Evolutionary conservation across 1,140 invertebrate genomes (phyloP).

Genomic region (Lutraria rhynchaena): DNA sequence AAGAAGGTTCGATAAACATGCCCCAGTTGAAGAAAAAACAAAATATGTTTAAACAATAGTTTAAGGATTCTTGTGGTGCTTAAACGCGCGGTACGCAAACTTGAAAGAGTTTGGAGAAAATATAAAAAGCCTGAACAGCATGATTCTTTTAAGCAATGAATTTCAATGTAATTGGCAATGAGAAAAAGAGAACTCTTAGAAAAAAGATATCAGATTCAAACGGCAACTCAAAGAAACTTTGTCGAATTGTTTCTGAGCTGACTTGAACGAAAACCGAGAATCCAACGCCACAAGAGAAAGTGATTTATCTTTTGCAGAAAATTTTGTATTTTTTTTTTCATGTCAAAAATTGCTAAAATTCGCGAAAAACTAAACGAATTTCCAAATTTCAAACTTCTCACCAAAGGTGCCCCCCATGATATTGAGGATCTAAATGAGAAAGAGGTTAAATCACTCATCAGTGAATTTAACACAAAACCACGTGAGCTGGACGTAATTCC

Average conservation of each 20-base stretch:
- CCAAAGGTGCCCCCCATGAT: not conserved
- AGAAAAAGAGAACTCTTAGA: not conserved
- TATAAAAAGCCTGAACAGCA: not conserved
- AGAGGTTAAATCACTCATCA: not conserved
- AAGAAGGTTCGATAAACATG: not conserved
- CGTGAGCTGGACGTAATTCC: no score
- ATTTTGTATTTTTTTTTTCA: slow-evolving; percentile 41
- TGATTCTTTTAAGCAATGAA: not conserved
- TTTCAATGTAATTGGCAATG: not conserved
- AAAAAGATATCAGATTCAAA: not conserved
- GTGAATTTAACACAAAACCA: slow-evolving; percentile 1
- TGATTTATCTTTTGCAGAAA: not conserved
- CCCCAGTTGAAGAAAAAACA: not conserved
- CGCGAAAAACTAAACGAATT: not conserved
- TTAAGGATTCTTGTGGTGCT: not conserved
- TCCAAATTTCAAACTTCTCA: not conserved
- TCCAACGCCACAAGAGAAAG: not conserved
- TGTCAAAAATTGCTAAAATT: slow-evolving; percentile 38
- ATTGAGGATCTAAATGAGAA: not conserved
- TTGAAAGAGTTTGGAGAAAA: not conserved
- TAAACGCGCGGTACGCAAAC: not conserved
- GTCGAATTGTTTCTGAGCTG: no score
- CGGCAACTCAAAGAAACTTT: slow-evolving; percentile 11
- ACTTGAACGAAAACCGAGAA: slow-evolving; percentile 31
- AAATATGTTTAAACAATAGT: not conserved